Evolutionary conservation across 2,113 vertebrate genomes (phyloP).

Genomic region (Trochalopteron elliotii): DNA sequence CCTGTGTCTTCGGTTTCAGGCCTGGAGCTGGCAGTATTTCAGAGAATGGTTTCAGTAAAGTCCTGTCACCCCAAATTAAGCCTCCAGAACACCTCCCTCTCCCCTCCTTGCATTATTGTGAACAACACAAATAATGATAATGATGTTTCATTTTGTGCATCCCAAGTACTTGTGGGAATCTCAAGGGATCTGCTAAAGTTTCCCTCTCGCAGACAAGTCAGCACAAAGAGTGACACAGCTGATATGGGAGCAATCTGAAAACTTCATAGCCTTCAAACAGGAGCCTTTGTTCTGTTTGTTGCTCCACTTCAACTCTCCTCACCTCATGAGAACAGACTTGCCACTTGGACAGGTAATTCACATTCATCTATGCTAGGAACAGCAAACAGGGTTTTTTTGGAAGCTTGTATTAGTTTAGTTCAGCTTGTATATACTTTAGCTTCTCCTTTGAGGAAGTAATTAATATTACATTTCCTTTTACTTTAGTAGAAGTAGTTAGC

Average conservation of each 20-base stretch:
- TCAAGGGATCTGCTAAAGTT: neutral
- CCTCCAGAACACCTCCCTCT: neutral
- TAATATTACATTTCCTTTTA: neutral
- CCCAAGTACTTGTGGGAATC: neutral
- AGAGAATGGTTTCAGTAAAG: neutral
- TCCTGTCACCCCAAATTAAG: neutral
- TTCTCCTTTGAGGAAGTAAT: neutral
- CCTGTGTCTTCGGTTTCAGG: neutral
- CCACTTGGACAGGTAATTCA: neutral
- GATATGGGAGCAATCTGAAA: rapidly evolving
- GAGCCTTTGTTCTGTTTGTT: neutral
- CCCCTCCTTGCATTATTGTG: neutral
- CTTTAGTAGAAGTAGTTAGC: neutral
- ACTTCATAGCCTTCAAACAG: neutral
- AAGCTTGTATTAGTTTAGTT: neutral
- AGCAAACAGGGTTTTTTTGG: rapidly evolving
- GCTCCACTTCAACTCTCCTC: neutral
- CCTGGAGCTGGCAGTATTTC: neutral
- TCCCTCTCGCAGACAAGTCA: neutral
- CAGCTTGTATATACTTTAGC: neutral
- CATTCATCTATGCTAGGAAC: neutral
- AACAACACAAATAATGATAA: neutral
- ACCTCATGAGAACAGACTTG: neutral
- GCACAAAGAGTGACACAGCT: neutral
- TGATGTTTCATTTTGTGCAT: neutral